A percentile compares a stretch with the other conserved stretches of the same genome.
These are phyloP conservation scores for Atherinosoma microstoma DNA, from an alignment of 2,797 vertebrate species.

Conservation along the genomic window DNA sequence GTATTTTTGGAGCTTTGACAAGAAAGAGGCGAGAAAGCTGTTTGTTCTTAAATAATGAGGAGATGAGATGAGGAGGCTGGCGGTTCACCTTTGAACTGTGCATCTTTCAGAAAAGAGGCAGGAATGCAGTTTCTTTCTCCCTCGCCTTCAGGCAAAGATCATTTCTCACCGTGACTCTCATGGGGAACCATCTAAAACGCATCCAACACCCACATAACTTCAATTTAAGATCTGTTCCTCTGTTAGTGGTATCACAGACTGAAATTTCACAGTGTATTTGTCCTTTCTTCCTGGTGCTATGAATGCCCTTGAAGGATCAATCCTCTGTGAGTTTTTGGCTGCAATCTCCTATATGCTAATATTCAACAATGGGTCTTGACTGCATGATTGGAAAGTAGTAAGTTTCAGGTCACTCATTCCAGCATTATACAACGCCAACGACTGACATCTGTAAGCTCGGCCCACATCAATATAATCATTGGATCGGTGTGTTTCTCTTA, in stretches of 20 bases:
- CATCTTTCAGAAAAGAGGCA: conserved; percentile 40
- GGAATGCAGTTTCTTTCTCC: conserved; percentile 39
- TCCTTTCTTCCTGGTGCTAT: conserved; percentile 38
- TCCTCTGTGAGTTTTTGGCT: conserved; percentile 19
- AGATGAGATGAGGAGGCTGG: conserved; percentile 50
- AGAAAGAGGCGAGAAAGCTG: conserved; percentile 7
- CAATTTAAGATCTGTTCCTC: conserved; percentile 65
- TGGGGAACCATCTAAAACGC: conserved; percentile 70
- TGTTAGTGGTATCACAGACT: conserved; percentile 58
- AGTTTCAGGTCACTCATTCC: conserved; percentile 33
- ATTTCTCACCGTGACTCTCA: conserved; percentile 63
- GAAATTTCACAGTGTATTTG: conserved; percentile 53
- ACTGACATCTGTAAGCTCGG: conserved; percentile 35
- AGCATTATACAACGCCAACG: conserved; percentile 9
- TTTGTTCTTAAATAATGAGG: conserved; percentile 63
- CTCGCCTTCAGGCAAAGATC: conserved; percentile 70
- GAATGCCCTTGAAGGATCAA: conserved; percentile 43
- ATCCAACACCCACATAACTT: conserved; percentile 76
- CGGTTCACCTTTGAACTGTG: conserved; percentile 63
- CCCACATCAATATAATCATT: conserved; percentile 27
- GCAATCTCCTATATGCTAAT: conserved; percentile 7
- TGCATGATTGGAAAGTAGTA: conserved; percentile 11
- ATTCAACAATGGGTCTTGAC: conserved; percentile 25
- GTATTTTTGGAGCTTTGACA: conserved; percentile 41
- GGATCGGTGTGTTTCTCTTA: conserved; percentile 71